Conservation (phyloP, 2,888 invertebrate species). For the Pharmacophagus antenor region DNA sequence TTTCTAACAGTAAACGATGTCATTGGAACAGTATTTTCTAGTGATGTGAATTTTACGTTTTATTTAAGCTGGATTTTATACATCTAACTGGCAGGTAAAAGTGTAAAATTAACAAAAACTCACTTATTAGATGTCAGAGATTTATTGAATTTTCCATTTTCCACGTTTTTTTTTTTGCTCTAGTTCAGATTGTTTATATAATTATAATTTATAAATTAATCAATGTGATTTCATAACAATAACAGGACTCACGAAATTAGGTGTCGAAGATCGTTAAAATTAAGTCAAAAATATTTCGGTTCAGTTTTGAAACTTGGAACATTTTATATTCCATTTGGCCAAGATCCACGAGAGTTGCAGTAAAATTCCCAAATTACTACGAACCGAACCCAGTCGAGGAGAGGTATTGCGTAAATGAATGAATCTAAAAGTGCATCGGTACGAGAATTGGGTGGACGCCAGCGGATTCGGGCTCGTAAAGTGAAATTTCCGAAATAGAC, state of each 20-base stretch:
- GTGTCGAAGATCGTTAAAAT: not conserved
- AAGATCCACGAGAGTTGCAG: slow-evolving; percentile 23
- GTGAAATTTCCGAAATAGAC: slow-evolving; percentile 39
- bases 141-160: too few species aligned
- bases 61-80: too few species aligned
- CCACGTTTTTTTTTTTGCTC: too few species aligned
- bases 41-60: not conserved
- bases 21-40: not conserved
- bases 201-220: too few species aligned
- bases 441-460: slow-evolving; percentile 40
- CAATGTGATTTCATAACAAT: too few species aligned
- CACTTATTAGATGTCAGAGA: too few species aligned
- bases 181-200: too few species aligned
- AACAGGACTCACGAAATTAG: too few species aligned
- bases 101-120: too few species aligned
- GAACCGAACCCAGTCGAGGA: slow-evolving; percentile 11
- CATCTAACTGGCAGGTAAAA: too few species aligned
- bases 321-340: slow-evolving; percentile 22
- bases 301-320: slow-evolving; percentile 2
- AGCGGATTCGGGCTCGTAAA: slow-evolving; percentile 40
- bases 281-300: not conserved
- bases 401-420: slow-evolving; percentile 31
- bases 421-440: slow-evolving; percentile 42
- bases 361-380: slow-evolving; percentile 26
- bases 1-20: not conserved